Evolutionary conservation across 2,888 invertebrate genomes (phyloP), one percentile per base, ranked within the genome.

Genomic region (Agonopterix heracliana): DNA sequence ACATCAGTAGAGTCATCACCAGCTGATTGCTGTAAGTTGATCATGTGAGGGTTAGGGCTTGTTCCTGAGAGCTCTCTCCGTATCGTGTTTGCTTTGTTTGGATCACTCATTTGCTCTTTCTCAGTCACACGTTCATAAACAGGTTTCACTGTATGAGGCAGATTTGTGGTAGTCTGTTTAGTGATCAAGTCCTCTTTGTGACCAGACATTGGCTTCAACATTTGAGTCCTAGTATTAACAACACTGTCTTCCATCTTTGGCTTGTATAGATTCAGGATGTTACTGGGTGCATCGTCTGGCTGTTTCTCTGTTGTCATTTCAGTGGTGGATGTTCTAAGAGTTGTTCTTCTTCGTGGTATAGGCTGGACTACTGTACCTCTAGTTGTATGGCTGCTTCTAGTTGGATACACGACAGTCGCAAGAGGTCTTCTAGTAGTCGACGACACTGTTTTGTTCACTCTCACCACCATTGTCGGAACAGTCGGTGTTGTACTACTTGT

Each of bases 1-100:
- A 93, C 92, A 61, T 93, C 93, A 1, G 92, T 89, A 3, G 91
- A 89, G 65, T 94, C 94, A 57, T 92, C 92, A 9, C 91, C 91
- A 13, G 88, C 79, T 0, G 90, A 90, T 65, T 93, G 92, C 57
- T 90, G 90, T 9, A 91, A 66, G 40, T 74, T 90, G 13, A 90
- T 68, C 77, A 91, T 85, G 54, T 90, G 91, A 47, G 92, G 90
- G 53, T 89, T 87, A 0, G 81, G 71, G 44, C 88, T 80, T n/a
- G 90, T 91, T 47, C 90, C 90, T 45, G 89, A 78, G 35, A 93
- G 73, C 61, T 94, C 92, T 41, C 93, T 81, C 49, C 93, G 83
- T 17, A 93, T 74, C 0, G 89, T 85, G 62, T 93, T 93, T 1
- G 91, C 90, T 64, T 89, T 85, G 46, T 74, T 69, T 2, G 60